Evolutionary conservation across 2,888 invertebrate species (phyloP).

Genomic region (Noctua janthina): DNA sequence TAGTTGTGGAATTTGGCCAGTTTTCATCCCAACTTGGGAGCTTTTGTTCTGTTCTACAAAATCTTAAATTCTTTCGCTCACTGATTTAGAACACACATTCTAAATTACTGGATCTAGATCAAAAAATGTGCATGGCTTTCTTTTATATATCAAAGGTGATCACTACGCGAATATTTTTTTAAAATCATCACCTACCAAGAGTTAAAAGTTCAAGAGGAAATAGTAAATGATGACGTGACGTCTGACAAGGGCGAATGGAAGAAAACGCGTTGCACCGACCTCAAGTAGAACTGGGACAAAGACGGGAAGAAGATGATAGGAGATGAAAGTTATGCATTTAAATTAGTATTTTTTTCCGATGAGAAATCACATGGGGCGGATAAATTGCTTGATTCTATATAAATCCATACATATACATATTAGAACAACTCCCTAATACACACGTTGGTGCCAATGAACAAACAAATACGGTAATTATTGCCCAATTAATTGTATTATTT

Average conservation of each 20-base stretch:
- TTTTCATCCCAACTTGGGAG: neutral
- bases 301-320: neutral
- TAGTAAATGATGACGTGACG: neutral
- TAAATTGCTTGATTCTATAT: neutral
- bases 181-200: neutral
- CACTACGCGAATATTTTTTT: neutral
- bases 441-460: conserved; percentile 41
- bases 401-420: neutral
- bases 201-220: neutral
- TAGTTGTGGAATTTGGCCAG: neutral
- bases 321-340: neutral
- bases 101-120: neutral
- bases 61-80: neutral
- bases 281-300: neutral
- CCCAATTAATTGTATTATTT: conserved; percentile 55
- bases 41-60: neutral
- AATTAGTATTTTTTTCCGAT: neutral
- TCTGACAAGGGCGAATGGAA: neutral
- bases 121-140: neutral
- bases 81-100: neutral
- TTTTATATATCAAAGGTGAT: neutral
- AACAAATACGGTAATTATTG: conserved; percentile 57
- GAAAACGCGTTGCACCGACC: neutral
- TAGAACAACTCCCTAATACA: neutral
- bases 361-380: neutral